phyloP scores from a whole-genome alignment of 2,113 vertebrate species.

The Cygnus buccinator region DNA sequence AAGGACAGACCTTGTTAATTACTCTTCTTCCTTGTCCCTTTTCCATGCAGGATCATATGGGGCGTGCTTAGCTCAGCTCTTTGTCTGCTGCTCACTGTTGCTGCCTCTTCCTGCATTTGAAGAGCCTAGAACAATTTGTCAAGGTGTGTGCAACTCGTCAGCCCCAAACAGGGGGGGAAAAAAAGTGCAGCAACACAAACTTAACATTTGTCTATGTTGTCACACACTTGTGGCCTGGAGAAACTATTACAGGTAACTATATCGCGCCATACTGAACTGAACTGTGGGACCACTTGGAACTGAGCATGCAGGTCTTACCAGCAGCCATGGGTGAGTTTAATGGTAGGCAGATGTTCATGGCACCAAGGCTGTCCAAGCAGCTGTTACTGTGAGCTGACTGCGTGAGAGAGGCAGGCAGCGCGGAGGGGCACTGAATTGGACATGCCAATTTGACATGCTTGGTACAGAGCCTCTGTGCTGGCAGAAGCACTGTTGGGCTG shows the following conservation, averaged over 20 bases:
- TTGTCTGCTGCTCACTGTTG: not conserved
- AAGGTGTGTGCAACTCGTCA: not conserved
- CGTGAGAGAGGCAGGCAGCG: not conserved
- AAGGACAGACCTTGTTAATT: not conserved
- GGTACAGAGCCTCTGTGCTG: not conserved
- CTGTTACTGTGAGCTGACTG: not conserved
- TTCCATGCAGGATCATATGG: not conserved
- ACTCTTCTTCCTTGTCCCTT: not conserved
- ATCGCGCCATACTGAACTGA: accelerated
- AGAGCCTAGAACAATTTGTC: not conserved
- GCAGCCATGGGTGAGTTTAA: not conserved
- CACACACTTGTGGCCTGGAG: accelerated
- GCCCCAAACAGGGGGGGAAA: not conserved
- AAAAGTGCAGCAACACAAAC: not conserved
- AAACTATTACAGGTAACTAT: accelerated
- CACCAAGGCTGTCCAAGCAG: not conserved
- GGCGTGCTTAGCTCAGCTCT: not conserved
- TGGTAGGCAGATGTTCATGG: not conserved
- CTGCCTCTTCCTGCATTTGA: not conserved
- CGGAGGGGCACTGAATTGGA: not conserved
- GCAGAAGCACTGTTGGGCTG: constrained; percentile 5
- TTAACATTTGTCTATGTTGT: not conserved
- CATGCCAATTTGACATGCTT: not conserved
- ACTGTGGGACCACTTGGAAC: accelerated
- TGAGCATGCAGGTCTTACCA: accelerated